Percentiles rank a stretch among this genome's conserved stretches.
Evolutionary conservation across 2,113 vertebrate species (phyloP).

Genomic region (Clarias magur): DNA sequence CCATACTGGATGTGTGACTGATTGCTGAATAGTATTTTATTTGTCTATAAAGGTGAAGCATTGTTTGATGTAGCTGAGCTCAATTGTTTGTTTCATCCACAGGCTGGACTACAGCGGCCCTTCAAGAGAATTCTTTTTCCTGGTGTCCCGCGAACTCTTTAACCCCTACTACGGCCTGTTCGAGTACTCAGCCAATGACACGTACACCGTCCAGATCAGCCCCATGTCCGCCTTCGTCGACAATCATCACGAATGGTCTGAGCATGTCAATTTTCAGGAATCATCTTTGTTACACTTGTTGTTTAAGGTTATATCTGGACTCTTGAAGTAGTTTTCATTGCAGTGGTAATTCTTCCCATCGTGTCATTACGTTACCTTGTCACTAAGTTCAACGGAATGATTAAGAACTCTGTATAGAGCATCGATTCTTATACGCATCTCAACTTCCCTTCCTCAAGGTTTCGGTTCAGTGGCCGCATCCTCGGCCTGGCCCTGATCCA

Average conservation of each 20-base stretch:
- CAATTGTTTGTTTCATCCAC: not conserved
- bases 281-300: no score
- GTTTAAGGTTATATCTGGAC: not conserved
- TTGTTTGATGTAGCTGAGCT: not conserved
- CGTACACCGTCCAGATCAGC: constrained; percentile 99
- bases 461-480: constrained; percentile 96
- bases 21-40: not conserved
- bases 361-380: not conserved
- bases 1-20: no score
- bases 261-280: not conserved
- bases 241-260: constrained; percentile 99
- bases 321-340: not conserved
- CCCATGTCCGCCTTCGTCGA: constrained; percentile 99
- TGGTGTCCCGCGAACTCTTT: constrained; percentile 97
- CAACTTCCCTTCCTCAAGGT: constrained; percentile 72
- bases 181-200: constrained; percentile 98
- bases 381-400: not conserved
- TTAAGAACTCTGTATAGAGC: not conserved
- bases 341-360: not conserved
- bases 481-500: constrained; percentile 96
- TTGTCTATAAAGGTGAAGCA: not conserved
- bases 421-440: not conserved
- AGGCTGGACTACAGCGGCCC: constrained; percentile 99
- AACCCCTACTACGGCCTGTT: constrained; percentile 98
- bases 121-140: constrained; percentile 97